phyloP scores from a whole-genome alignment of 2,888 invertebrate genomes.

The Xylota sylvarum region DNA sequence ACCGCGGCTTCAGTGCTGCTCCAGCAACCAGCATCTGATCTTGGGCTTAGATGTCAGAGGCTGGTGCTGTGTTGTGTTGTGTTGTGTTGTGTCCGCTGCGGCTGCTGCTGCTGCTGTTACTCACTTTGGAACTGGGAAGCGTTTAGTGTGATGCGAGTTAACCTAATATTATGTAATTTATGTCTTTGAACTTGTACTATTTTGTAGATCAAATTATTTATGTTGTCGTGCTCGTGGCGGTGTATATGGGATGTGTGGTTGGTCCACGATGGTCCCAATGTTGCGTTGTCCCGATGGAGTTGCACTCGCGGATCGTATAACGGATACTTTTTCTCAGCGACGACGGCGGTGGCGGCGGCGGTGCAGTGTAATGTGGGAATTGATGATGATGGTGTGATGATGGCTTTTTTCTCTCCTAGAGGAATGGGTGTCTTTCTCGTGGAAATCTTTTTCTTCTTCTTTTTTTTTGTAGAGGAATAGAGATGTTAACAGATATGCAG shows the following conservation, averaged over 20 bases:
- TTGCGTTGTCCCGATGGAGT: constrained; percentile 65
- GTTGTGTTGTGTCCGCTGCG: no score
- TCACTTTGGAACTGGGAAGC: constrained; percentile 68
- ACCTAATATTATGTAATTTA: constrained; percentile 77
- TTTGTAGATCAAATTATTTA: constrained; percentile 77
- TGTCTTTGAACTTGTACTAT: constrained; percentile 77
- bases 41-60: constrained; percentile 67
- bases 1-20: constrained; percentile 32
- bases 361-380: constrained; percentile 67
- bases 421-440: constrained; percentile 23
- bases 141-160: constrained; percentile 76
- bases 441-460: constrained; percentile 4
- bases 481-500: constrained; percentile 62
- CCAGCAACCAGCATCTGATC: constrained; percentile 72
- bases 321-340: constrained; percentile 39
- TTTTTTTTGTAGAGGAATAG: constrained; percentile 31
- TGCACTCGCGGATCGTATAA: constrained; percentile 53
- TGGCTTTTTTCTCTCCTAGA: constrained; percentile 39
- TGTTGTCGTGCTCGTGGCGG: constrained; percentile 70
- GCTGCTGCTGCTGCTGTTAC: constrained; percentile 55
- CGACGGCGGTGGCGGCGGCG: constrained; percentile 20
- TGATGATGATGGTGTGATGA: constrained; percentile 72
- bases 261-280: constrained; percentile 40
- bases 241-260: constrained; percentile 66
- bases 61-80: constrained; percentile 60